A percentile compares a stretch with the other conserved stretches of the same genome.
Evolutionary conservation across 1,140 invertebrate genomes (phyloP).

Genomic region (Drosophila nebulosa): DNA sequence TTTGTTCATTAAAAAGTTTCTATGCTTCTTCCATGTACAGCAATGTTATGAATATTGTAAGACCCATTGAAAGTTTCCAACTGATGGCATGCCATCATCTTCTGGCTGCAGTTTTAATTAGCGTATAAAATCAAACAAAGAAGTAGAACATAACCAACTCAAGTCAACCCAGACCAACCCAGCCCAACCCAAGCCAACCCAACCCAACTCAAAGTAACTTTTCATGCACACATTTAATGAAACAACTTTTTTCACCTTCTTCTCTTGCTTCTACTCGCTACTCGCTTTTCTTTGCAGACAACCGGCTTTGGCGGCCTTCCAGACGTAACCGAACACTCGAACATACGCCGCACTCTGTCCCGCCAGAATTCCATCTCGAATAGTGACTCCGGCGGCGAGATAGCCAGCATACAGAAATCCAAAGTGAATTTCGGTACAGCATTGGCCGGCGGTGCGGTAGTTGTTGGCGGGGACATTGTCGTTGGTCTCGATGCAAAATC

Average conservation of each 20-base stretch:
- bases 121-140: conserved; percentile 59
- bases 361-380: conserved; percentile 80
- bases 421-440: conserved; percentile 71
- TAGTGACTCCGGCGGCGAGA: conserved; percentile 74
- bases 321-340: conserved; percentile 80
- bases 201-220: neutral
- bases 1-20: conserved; percentile 73
- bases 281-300: conserved; percentile 58
- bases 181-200: too few relatives aligned
- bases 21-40: conserved; percentile 10
- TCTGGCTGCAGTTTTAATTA: conserved; percentile 69
- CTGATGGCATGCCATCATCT: neutral
- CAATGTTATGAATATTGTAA: conserved; percentile 62
- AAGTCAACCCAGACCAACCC: neutral
- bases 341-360: conserved; percentile 74
- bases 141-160: neutral
- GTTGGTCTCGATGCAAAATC: conserved; percentile 59
- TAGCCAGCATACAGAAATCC: conserved; percentile 74
- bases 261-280: neutral
- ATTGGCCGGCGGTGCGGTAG: conserved; percentile 42
- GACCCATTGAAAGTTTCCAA: conserved; percentile 43
- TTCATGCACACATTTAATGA: conserved; percentile 55
- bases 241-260: conserved; percentile 49
- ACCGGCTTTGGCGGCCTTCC: conserved; percentile 79
- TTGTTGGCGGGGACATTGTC: conserved; percentile 60